phyloP scores from a whole-genome alignment of 2,113 vertebrate genomes.

The Ranitomeya variabilis region DNA sequence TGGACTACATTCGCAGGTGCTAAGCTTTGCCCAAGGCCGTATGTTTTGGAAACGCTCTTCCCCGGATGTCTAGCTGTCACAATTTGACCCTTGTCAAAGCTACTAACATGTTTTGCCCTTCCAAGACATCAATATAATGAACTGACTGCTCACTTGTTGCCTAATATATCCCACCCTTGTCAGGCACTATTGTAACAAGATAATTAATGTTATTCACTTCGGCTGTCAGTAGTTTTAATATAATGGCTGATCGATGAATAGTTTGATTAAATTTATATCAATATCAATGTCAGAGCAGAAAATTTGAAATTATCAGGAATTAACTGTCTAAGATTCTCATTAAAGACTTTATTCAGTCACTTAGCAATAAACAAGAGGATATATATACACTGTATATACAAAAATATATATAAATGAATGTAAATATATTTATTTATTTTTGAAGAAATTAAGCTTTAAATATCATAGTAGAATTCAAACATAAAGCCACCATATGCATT shows the following conservation, averaged over 20 bases:
- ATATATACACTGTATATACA: no score
- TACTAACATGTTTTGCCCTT: not conserved
- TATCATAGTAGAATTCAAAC: no score
- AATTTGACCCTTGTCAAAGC: no score
- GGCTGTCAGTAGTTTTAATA: not conserved
- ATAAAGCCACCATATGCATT: no score
- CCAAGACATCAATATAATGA: not conserved
- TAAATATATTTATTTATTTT: no score
- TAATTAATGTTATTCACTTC: not conserved
- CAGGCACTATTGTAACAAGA: not conserved
- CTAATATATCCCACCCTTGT: not conserved
- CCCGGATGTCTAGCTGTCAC: no score
- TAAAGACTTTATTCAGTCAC: not conserved
- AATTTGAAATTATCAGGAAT: not conserved
- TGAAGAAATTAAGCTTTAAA: no score
- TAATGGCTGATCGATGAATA: not conserved
- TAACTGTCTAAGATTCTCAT: not conserved
- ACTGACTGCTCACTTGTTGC: not conserved
- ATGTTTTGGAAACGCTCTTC: no score
- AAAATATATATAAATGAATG: no score
- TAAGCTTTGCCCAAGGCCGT: no score
- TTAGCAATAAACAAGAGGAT: no score
- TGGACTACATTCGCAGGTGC: no score
- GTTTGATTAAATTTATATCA: not conserved
- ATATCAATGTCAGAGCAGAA: not conserved